phyloP scores from a whole-genome alignment of 1,140 invertebrate genomes.

The Papilio helenus region DNA sequence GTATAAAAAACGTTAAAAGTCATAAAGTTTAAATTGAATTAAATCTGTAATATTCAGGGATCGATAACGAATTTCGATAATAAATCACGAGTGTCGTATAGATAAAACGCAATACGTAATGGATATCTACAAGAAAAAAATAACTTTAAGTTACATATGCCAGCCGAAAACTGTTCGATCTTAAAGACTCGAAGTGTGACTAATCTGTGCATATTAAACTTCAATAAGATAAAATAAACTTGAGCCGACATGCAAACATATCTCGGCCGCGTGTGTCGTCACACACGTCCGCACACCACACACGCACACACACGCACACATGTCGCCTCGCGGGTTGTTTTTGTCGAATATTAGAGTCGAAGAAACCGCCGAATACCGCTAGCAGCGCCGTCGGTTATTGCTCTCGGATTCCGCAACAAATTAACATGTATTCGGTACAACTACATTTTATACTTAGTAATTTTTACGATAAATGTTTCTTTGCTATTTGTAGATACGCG shows the following conservation, averaged over 20 bases:
- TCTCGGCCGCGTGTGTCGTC: constrained; percentile 49
- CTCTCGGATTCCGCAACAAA: constrained; percentile 82
- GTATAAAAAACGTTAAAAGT: not conserved
- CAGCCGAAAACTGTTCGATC: constrained; percentile 32
- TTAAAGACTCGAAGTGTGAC: constrained; percentile 61
- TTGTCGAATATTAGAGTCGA: constrained; percentile 77
- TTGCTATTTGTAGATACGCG: constrained; percentile 48
- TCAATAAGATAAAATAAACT: constrained; percentile 67
- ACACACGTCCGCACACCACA: constrained; percentile 46
- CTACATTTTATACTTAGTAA: constrained; percentile 77
- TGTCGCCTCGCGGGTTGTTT: constrained; percentile 62
- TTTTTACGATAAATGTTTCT: constrained; percentile 71
- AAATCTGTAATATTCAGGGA: not conserved
- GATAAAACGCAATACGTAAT: not conserved
- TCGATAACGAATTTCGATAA: not conserved
- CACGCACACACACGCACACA: constrained; percentile 60
- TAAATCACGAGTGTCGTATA: not conserved
- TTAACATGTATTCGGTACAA: constrained; percentile 82
- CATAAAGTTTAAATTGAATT: not conserved
- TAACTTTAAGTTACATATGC: constrained; percentile 31
- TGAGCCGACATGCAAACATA: constrained; percentile 56
- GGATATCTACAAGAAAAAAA: constrained; percentile 24
- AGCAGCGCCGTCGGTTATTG: constrained; percentile 78
- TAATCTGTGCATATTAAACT: constrained; percentile 68
- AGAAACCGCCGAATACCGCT: constrained; percentile 81